phyloP scores from a whole-genome alignment of 2,888 invertebrate genomes.

The Polyommatus iphigenia region DNA sequence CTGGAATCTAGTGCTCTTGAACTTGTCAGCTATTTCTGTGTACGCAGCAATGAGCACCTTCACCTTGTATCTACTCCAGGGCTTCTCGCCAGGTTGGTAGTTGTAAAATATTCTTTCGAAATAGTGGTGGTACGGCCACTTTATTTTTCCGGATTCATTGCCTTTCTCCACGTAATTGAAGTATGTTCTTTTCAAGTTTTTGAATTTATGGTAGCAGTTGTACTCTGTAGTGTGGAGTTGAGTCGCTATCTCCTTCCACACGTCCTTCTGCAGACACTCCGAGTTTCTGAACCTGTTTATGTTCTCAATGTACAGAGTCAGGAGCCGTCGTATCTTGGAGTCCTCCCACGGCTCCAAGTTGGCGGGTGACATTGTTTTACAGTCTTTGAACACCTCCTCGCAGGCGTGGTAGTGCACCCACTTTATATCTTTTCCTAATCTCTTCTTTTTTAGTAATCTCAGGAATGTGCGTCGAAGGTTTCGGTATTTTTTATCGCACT shows the following conservation, averaged over 20 bases:
- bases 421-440: conserved; percentile 65
- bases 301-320: conserved; percentile 66
- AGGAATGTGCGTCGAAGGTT: conserved; percentile 66
- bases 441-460: conserved; percentile 66
- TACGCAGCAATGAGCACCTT: conserved; percentile 61
- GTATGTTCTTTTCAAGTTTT: conserved; percentile 69
- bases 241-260: conserved; percentile 69
- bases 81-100: conserved; percentile 55
- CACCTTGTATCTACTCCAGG: conserved; percentile 64
- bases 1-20: conserved; percentile 62
- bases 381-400: conserved; percentile 69
- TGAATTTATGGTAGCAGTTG: conserved; percentile 72
- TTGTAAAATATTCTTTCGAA: conserved; percentile 71
- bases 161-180: conserved; percentile 62
- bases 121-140: conserved; percentile 68
- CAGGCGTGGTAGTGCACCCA: conserved; percentile 68
- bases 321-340: conserved; percentile 57
- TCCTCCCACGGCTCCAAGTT: conserved; percentile 68
- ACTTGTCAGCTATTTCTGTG: conserved; percentile 62
- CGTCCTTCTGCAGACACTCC: conserved; percentile 62
- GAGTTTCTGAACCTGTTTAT: conserved; percentile 57
- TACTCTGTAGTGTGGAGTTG: conserved; percentile 64
- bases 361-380: conserved; percentile 56
- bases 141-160: conserved; percentile 59
- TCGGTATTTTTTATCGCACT: conserved; percentile 66